These are phyloP conservation scores for Phodopus roborovskii DNA, from an alignment of 2,113 vertebrate species.

Conservation along the genomic window DNA sequence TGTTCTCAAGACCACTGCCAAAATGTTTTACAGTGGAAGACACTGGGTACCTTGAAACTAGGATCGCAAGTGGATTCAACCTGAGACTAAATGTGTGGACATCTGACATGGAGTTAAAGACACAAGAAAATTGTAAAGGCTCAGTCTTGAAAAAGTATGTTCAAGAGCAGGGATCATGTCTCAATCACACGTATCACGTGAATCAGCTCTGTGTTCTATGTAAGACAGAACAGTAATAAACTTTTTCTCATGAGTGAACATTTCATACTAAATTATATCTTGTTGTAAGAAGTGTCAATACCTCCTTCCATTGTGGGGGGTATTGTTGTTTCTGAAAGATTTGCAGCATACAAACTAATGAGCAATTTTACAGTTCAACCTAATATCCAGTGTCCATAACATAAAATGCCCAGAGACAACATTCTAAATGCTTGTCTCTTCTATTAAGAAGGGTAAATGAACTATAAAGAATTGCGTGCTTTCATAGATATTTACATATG, in stretches of 20 bases:
- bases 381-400: slow-evolving; percentile 7
- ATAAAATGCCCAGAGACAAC: neutral
- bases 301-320: neutral
- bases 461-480: neutral
- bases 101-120: neutral
- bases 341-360: neutral
- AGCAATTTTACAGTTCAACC: slow-evolving; percentile 20
- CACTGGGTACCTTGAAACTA: neutral
- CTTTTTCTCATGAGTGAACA: slow-evolving; percentile 6
- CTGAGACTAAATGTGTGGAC: neutral
- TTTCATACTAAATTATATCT: slow-evolving; percentile 16
- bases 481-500: neutral
- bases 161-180: neutral
- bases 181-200: neutral
- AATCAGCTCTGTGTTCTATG: neutral
- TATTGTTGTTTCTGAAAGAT: neutral
- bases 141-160: neutral
- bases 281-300: neutral
- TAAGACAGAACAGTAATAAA: neutral
- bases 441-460: neutral
- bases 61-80: neutral
- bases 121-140: neutral
- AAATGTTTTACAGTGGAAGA: slow-evolving; percentile 21
- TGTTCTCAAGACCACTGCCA: slow-evolving; percentile 10
- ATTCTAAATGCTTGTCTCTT: neutral